These are phyloP conservation scores for Taenaris catops DNA, from an alignment of 2,888 invertebrate genomes.

Conservation along the genomic window DNA sequence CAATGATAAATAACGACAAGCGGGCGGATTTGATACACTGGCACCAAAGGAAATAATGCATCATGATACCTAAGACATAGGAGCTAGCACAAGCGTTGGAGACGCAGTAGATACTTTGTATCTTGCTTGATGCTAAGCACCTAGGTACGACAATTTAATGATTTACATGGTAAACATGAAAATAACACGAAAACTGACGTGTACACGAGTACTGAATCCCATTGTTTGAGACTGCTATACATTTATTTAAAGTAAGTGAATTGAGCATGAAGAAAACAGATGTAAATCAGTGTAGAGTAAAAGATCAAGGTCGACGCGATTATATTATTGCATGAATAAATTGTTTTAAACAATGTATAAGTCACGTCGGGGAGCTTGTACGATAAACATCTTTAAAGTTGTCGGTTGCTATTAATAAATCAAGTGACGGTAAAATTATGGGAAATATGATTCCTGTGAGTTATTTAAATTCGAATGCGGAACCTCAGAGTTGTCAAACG, in stretches of 20 bases:
- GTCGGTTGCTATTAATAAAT: slow-evolving; percentile 29
- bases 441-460: slow-evolving; percentile 22
- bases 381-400: slow-evolving; percentile 27
- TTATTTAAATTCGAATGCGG: slow-evolving; percentile 24
- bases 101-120: no score
- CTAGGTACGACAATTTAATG: no score
- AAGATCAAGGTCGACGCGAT: slow-evolving; percentile 36
- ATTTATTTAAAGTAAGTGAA: slow-evolving; percentile 27
- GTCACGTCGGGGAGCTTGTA: slow-evolving; percentile 27
- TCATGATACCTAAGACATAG: no score
- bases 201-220: slow-evolving; percentile 36
- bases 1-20: no score
- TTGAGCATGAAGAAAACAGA: slow-evolving; percentile 32
- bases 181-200: slow-evolving; percentile 39
- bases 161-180: no score
- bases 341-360: slow-evolving; percentile 35
- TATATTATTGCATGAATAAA: slow-evolving; percentile 36
- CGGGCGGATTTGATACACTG: no score
- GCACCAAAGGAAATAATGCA: no score
- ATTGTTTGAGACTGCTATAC: slow-evolving; percentile 39
- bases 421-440: slow-evolving; percentile 25
- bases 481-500: slow-evolving; percentile 18
- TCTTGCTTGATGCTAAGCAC: no score
- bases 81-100: no score
- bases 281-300: slow-evolving; percentile 36